phyloP scores from a whole-genome alignment of 2,888 invertebrate genomes.

The Tachina fera region DNA sequence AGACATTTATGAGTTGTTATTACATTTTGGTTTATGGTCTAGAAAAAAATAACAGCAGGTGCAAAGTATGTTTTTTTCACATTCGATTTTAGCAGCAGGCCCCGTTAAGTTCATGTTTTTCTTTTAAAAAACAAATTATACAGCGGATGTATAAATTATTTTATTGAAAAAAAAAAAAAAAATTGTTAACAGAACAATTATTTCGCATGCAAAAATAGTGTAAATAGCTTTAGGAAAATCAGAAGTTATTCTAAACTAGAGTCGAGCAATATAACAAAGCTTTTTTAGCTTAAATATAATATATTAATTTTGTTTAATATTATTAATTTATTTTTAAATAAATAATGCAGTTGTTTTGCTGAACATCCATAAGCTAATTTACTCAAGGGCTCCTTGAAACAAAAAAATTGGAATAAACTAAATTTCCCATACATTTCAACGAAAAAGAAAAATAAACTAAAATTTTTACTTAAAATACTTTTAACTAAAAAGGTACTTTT shows the following conservation, averaged over 20 bases:
- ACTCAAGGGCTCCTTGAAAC: too few species aligned
- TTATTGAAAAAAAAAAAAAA: not conserved
- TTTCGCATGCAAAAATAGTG: not conserved
- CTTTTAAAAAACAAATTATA: not conserved
- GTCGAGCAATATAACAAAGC: not conserved
- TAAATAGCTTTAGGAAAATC: not conserved
- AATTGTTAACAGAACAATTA: not conserved
- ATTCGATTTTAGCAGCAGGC: not conserved
- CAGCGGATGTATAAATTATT: conserved; percentile 24
- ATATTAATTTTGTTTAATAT: too few species aligned
- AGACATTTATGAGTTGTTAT: not conserved
- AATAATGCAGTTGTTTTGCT: too few species aligned
- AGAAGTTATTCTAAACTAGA: not conserved
- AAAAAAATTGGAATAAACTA: too few species aligned
- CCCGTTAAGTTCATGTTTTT: not conserved
- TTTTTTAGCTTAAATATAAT: too few species aligned
- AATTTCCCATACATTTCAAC: too few species aligned
- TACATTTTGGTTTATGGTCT: not conserved
- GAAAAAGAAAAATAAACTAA: too few species aligned
- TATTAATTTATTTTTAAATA: too few species aligned
- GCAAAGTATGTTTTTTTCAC: not conserved
- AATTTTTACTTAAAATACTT: too few species aligned
- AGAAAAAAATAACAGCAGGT: not conserved
- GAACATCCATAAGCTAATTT: too few species aligned
- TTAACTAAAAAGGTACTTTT: too few species aligned